A percentile compares a stretch with the other conserved stretches of the same genome.
Conservation (phyloP, 2,113 vertebrate genomes). For the Pogonocichla stellata region DNA sequence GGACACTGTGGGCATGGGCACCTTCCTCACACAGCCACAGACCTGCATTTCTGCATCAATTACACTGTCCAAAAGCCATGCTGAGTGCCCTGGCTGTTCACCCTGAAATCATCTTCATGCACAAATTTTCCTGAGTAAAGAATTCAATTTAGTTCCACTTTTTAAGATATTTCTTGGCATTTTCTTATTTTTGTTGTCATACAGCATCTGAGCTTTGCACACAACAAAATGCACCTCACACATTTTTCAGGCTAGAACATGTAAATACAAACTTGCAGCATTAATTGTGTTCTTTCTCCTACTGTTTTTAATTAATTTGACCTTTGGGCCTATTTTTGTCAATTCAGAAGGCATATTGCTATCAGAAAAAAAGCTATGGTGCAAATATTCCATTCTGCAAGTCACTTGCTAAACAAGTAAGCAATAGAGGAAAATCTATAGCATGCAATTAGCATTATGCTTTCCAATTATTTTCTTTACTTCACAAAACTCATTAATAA, state of each 20-base stretch:
- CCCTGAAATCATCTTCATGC: neutral
- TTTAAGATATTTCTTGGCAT: neutral
- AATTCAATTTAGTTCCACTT: neutral
- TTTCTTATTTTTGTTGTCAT: neutral
- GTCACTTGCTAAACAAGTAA: conserved; percentile 24
- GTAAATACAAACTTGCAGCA: neutral
- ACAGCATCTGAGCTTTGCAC: neutral
- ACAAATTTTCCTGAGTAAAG: neutral
- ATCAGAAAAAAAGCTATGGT: neutral
- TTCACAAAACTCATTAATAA: conserved; percentile 49
- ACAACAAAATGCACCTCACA: neutral
- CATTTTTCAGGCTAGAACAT: neutral
- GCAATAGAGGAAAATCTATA: conserved; percentile 39
- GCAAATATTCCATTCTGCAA: conserved; percentile 24
- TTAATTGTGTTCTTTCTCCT: conserved; percentile 6
- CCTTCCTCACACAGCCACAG: neutral
- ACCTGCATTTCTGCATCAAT: neutral
- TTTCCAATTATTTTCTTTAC: neutral
- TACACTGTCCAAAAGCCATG: accelerated
- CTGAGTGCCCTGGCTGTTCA: neutral
- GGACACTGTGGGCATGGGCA: neutral
- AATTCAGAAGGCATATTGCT: conserved; percentile 7
- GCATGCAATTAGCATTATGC: conserved; percentile 29
- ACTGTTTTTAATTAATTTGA: conserved; percentile 57
- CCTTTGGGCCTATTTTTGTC: conserved; percentile 45